Evolutionary conservation across 2,113 vertebrate genomes (phyloP).

Genomic region (Etia nguti): DNA sequence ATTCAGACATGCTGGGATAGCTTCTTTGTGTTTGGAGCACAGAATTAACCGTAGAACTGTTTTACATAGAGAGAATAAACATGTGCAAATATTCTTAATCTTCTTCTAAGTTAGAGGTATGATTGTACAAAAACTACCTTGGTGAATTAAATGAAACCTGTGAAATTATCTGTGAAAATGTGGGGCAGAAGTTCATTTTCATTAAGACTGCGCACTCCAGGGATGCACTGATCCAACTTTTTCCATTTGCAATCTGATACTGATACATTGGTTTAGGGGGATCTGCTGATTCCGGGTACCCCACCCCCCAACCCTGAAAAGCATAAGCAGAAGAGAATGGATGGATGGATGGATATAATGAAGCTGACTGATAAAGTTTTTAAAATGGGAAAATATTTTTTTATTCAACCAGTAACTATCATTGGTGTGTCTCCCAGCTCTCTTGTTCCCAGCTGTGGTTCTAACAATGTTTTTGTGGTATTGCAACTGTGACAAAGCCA

Average conservation of each 20-base stretch:
- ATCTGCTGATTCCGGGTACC: not conserved
- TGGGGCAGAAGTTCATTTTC: not conserved
- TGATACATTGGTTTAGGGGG: accelerated
- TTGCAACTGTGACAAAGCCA: not conserved
- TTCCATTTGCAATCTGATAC: not conserved
- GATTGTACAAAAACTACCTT: accelerated
- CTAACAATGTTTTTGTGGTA: not conserved
- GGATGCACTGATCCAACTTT: not conserved
- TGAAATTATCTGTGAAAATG: not conserved
- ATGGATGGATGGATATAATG: not conserved
- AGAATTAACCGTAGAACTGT: accelerated
- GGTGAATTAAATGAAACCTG: not conserved
- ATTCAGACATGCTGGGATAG: not conserved
- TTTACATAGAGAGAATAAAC: not conserved
- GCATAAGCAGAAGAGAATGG: accelerated
- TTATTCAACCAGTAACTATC: not conserved
- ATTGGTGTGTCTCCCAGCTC: not conserved
- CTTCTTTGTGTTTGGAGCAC: not conserved
- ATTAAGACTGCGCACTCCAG: not conserved
- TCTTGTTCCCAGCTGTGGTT: not conserved
- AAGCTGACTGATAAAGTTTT: not conserved
- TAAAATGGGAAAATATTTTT: not conserved
- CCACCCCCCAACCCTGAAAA: not conserved
- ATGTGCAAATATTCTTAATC: not conserved
- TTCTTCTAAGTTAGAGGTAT: not conserved